Conservation (phyloP, 2,797 vertebrate species). For the Crypturellus tataupa region DNA sequence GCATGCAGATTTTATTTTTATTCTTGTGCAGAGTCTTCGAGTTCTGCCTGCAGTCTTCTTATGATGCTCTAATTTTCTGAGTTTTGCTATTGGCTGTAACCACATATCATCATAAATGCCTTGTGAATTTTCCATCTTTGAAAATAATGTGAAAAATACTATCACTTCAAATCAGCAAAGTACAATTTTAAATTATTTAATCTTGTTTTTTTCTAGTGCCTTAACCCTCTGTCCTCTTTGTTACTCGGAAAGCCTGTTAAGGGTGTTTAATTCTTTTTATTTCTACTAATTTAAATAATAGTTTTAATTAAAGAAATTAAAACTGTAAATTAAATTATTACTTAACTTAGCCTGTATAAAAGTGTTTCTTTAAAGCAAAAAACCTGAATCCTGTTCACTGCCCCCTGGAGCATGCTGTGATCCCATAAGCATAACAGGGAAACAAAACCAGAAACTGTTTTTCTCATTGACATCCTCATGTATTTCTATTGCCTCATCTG, state of each 20-base stretch:
- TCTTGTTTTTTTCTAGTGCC: neutral
- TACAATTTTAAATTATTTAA: neutral
- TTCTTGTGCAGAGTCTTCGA: neutral
- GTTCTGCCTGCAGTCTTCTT: neutral
- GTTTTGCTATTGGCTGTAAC: neutral
- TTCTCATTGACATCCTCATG: neutral
- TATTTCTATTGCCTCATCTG: neutral
- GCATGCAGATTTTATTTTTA: neutral
- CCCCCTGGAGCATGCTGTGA: neutral
- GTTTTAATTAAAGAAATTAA: neutral
- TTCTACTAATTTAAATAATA: neutral
- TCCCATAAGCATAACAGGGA: neutral
- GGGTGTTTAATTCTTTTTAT: neutral
- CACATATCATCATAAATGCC: neutral
- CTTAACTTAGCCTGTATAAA: neutral
- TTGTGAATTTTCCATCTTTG: neutral
- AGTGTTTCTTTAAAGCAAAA: neutral
- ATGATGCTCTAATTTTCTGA: neutral
- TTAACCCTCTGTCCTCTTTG: neutral
- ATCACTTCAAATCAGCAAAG: neutral
- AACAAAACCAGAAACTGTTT: neutral
- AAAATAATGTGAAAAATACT: neutral
- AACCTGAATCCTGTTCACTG: neutral
- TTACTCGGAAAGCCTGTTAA: neutral
- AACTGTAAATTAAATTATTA: neutral